Evolutionary conservation across 1,140 invertebrate genomes (phyloP).

Genomic region (Brachionus manjavacas): DNA sequence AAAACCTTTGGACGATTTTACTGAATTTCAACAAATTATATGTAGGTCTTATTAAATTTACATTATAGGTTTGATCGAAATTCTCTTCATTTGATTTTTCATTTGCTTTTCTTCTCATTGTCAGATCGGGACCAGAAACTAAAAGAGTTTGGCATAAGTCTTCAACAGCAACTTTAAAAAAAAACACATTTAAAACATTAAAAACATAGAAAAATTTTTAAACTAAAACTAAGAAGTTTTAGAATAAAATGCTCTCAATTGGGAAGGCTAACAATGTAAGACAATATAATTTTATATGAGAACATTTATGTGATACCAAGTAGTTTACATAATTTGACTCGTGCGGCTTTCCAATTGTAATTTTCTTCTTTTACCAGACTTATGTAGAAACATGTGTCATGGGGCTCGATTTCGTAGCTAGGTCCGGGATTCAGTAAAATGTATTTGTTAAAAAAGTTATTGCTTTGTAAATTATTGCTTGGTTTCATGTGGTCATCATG

Average conservation of each 20-base stretch:
- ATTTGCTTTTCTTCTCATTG: slow-evolving; percentile 7
- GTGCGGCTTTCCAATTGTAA: slow-evolving; percentile 33
- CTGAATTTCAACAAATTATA: not conserved
- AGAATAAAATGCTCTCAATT: slow-evolving; percentile 19
- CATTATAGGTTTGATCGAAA: not conserved
- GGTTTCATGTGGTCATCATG: not conserved
- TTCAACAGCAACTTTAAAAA: slow-evolving; percentile 32
- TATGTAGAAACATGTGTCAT: slow-evolving; percentile 41
- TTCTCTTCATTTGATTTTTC: slow-evolving; percentile 18
- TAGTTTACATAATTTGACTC: slow-evolving; percentile 15
- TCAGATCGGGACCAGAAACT: slow-evolving; percentile 28
- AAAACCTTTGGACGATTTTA: not conserved
- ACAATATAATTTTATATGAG: not conserved
- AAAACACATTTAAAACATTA: not conserved
- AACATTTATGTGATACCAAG: slow-evolving; percentile 26
- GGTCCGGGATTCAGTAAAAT: slow-evolving; percentile 41
- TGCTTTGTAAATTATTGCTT: not conserved
- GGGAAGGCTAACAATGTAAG: not conserved
- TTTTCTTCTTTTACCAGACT: slow-evolving; percentile 41
- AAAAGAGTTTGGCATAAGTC: slow-evolving; percentile 33
- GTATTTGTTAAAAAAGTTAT: slow-evolving; percentile 11
- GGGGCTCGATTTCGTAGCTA: not conserved
- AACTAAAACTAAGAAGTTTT: slow-evolving; percentile 23
- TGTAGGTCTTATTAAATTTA: not conserved
- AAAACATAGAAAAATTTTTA: not conserved